Conservation (phyloP, 2,888 invertebrate species). For the Tillus elongatus region DNA sequence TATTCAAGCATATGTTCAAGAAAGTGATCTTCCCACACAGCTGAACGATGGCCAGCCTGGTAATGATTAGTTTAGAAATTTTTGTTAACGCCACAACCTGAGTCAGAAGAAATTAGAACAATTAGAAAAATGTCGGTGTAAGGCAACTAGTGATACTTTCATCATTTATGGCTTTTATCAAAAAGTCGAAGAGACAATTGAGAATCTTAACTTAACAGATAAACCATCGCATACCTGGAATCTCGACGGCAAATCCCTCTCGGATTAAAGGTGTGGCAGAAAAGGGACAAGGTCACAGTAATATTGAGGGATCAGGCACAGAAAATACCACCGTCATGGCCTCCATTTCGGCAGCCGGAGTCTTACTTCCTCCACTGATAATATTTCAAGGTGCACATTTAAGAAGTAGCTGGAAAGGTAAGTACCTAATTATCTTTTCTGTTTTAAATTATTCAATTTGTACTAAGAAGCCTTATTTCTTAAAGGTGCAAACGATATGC, state of each 20-base stretch:
- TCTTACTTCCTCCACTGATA: no score
- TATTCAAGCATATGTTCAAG: conserved; percentile 14
- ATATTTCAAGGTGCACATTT: no score
- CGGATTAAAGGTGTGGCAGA: conserved; percentile 17
- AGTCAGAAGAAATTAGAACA: conserved; percentile 17
- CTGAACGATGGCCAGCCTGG: no score
- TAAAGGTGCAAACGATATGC: conserved; percentile 17
- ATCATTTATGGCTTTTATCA: no score
- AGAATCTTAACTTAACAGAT: conserved; percentile 14
- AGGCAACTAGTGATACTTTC: conserved; percentile 17
- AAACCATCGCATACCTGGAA: conserved; percentile 18
- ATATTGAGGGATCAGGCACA: conserved; percentile 14
- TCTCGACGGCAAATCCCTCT: conserved; percentile 19
- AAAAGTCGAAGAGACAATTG: no score
- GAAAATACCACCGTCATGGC: conserved; percentile 14
- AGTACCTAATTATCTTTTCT: no score
- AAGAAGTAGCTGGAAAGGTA: no score
- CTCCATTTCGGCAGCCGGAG: conserved; percentile 13
- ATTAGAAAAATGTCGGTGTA: conserved; percentile 14
- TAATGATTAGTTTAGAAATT: conserved; percentile 17
- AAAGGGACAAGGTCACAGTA: conserved; percentile 18
- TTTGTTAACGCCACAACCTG: conserved; percentile 15
- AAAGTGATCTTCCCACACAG: conserved; percentile 14
- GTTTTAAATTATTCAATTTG: no score
- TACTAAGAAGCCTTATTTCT: no score